Conservation (phyloP, 2,113 vertebrate genomes). For the Phylloscopus whistleri region DNA sequence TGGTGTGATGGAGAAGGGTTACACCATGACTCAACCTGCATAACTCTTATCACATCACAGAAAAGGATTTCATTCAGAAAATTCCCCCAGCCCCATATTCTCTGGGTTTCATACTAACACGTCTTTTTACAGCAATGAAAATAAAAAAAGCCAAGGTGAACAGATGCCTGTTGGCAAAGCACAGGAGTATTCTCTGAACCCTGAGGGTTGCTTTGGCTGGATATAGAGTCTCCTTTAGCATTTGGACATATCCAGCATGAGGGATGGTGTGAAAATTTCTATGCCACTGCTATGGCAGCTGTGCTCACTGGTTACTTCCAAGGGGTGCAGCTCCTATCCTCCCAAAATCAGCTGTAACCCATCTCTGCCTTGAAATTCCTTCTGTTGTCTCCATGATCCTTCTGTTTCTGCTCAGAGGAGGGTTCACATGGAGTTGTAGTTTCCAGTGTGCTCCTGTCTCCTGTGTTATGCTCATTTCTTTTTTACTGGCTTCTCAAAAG, state of each 20-base stretch:
- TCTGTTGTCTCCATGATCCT: neutral
- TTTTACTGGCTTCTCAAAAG: neutral
- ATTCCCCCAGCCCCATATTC: neutral
- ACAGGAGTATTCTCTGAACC: neutral
- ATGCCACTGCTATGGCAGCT: fast-evolving
- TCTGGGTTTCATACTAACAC: neutral
- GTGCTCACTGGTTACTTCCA: neutral
- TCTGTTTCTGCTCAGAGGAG: neutral
- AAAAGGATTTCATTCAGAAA: neutral
- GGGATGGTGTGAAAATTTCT: neutral
- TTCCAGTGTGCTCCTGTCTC: neutral
- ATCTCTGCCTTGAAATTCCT: neutral
- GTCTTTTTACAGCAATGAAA: neutral
- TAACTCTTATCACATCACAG: neutral
- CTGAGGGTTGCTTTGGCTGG: neutral
- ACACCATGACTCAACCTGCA: neutral
- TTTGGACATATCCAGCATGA: neutral
- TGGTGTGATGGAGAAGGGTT: neutral
- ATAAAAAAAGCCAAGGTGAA: neutral
- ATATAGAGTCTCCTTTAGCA: neutral
- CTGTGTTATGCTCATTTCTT: neutral
- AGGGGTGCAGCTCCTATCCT: neutral
- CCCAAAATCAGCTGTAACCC: neutral
- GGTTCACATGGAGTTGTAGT: neutral
- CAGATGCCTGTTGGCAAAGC: neutral